These are phyloP conservation scores for Lamellibrachia satsuma DNA, from an alignment of 2,888 invertebrate species.

Conservation along the genomic window DNA sequence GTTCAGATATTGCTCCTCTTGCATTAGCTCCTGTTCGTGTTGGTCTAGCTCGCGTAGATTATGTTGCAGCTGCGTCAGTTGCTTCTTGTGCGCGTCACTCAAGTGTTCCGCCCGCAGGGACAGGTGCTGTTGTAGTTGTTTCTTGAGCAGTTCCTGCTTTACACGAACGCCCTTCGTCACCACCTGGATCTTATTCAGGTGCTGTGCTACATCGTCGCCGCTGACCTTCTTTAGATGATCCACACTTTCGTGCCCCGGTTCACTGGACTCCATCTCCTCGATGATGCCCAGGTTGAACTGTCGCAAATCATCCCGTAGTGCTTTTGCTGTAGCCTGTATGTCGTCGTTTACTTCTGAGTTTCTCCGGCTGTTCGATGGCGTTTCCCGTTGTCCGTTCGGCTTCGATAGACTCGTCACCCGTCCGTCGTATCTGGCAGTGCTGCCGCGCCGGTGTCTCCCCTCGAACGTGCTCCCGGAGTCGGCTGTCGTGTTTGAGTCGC, in stretches of 20 bases:
- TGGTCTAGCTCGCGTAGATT: neutral
- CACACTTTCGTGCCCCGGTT: neutral
- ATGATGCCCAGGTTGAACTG: neutral
- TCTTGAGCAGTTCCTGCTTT: neutral
- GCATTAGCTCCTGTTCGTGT: neutral
- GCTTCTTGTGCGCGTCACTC: neutral
- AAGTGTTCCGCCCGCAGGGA: neutral
- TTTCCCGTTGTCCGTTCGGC: neutral
- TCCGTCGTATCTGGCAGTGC: neutral
- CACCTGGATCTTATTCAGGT: neutral
- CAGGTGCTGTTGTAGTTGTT: neutral
- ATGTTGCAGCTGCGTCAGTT: neutral
- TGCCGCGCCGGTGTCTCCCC: neutral
- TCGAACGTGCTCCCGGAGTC: neutral
- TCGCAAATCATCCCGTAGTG: neutral
- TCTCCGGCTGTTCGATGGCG: neutral
- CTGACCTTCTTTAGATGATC: neutral
- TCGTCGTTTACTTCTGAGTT: neutral
- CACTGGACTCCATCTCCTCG: neutral
- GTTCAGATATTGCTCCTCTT: neutral
- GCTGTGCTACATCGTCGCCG: neutral
- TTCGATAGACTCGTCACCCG: neutral
- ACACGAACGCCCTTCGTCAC: neutral
- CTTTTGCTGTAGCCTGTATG: neutral
- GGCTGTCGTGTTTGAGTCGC: neutral